Conservation (phyloP, 2,797 vertebrate species). For the Sebastes diaconus region DNA sequence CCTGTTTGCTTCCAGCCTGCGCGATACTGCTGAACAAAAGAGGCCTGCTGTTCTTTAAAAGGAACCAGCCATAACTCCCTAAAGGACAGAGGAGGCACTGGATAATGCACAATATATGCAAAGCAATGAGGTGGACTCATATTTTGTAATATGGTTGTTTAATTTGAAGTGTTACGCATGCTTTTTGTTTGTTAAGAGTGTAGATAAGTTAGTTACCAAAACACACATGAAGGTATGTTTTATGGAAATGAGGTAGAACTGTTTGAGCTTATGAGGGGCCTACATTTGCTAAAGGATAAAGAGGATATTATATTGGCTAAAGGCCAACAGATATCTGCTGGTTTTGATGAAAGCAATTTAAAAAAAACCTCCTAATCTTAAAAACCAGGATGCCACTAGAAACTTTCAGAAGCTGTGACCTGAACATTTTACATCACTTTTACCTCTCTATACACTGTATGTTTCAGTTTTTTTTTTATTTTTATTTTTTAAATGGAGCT, state of each 20-base stretch:
- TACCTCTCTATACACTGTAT: not conserved
- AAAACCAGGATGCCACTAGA: constrained; percentile 4
- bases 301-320: not conserved
- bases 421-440: not conserved
- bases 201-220: constrained; percentile 40
- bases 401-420: constrained; percentile 15
- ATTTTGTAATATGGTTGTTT: constrained; percentile 47
- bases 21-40: constrained; percentile 37
- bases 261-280: not conserved
- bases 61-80: constrained; percentile 62
- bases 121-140: constrained; percentile 43
- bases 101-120: constrained; percentile 63
- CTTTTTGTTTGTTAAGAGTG: constrained; percentile 53
- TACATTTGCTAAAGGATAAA: not conserved
- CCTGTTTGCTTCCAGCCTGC: constrained; percentile 18
- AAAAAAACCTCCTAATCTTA: not conserved
- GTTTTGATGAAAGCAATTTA: not conserved
- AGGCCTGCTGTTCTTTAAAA: constrained; percentile 43
- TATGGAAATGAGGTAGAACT: constrained; percentile 14
- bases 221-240: constrained; percentile 21
- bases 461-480: not conserved
- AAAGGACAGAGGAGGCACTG: constrained; percentile 30
- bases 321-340: not conserved
- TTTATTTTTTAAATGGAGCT: not conserved
- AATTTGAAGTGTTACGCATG: constrained; percentile 54